Evolutionary conservation across 2,888 invertebrate genomes (phyloP).

Genomic region (Marasmarcha lunaedactyla): DNA sequence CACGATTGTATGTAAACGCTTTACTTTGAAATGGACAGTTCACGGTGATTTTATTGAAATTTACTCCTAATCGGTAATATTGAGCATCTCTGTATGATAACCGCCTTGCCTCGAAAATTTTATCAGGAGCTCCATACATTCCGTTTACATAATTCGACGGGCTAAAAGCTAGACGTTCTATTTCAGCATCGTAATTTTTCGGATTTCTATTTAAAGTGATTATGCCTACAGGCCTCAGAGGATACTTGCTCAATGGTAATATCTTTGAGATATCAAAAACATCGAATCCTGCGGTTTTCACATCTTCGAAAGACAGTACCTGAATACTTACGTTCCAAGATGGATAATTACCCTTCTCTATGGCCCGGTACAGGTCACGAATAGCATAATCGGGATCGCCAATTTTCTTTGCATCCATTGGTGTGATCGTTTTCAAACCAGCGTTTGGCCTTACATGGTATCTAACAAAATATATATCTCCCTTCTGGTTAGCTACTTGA

Average conservation of each 20-base stretch:
- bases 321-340: slow-evolving; percentile 51
- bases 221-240: slow-evolving; percentile 56
- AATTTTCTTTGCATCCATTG: slow-evolving; percentile 72
- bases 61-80: slow-evolving; percentile 25
- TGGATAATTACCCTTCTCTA: slow-evolving; percentile 72
- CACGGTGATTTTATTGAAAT: slow-evolving; percentile 24
- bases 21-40: slow-evolving; percentile 23
- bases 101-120: slow-evolving; percentile 57
- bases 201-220: slow-evolving; percentile 58
- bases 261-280: slow-evolving; percentile 55
- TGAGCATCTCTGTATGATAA: slow-evolving; percentile 70
- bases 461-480: slow-evolving; percentile 80
- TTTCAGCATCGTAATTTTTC: slow-evolving; percentile 54
- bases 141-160: slow-evolving; percentile 37
- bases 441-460: slow-evolving; percentile 91
- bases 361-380: slow-evolving; percentile 86
- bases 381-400: slow-evolving; percentile 85
- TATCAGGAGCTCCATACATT: slow-evolving; percentile 54
- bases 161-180: slow-evolving; percentile 63
- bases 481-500: slow-evolving; percentile 80
- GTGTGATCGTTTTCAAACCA: slow-evolving; percentile 79
- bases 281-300: slow-evolving; percentile 38
- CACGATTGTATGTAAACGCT: slow-evolving; percentile 21
- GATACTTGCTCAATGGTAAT: slow-evolving; percentile 52
- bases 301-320: slow-evolving; percentile 41